Evolutionary conservation across 2,888 invertebrate genomes (phyloP).

Genomic region (Rhagonycha fulva): DNA sequence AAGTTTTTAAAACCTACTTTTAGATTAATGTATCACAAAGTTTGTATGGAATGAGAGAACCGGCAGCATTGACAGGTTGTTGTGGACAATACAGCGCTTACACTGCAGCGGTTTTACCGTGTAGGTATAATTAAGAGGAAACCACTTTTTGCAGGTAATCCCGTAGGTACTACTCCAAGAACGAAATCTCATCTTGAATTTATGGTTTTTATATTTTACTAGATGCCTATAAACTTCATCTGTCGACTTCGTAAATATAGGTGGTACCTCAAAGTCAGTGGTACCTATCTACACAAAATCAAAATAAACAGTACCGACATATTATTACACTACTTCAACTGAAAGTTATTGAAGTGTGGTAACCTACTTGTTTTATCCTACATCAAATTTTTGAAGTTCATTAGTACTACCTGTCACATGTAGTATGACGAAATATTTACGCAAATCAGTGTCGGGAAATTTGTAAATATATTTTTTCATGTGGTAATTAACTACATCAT

Average conservation of each 20-base stretch:
- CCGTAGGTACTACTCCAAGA: background rate
- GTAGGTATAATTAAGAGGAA: background rate
- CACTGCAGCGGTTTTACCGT: background rate
- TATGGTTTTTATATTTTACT: too few relatives aligned
- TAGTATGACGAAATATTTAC: background rate
- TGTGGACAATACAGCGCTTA: background rate
- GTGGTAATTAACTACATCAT: background rate
- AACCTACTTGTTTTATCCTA: background rate
- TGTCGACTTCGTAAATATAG: background rate
- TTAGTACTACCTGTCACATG: background rate
- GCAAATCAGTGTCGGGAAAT: background rate
- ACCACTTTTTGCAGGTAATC: conserved; percentile 1
- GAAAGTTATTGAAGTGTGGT: background rate
- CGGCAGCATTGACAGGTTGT: background rate
- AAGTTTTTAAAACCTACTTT: background rate
- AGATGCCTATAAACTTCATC: too few relatives aligned
- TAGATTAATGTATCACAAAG: background rate
- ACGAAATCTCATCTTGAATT: background rate
- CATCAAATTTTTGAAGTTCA: background rate
- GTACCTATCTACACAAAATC: background rate
- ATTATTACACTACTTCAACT: background rate
- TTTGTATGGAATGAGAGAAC: background rate
- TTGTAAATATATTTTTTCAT: background rate
- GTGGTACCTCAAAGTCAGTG: background rate
- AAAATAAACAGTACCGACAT: background rate